These are phyloP conservation scores for Drosophila nr. fundita DNA, from an alignment of 2,888 invertebrate species.

Conservation along the genomic window DNA sequence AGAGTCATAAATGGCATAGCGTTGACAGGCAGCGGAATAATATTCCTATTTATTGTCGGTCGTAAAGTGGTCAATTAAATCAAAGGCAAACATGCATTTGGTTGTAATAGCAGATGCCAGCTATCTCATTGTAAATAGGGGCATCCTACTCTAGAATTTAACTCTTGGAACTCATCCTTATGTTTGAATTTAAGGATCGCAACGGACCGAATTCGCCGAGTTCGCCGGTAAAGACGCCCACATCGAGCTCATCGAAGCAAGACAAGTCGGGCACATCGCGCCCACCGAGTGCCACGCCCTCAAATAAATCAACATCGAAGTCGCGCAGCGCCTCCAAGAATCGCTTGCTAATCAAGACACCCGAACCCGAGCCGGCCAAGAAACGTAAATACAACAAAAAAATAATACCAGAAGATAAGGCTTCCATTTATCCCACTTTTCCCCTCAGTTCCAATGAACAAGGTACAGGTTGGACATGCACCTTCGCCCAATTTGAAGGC, in stretches of 20 bases:
- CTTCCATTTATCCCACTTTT: neutral
- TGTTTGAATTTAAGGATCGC: conserved; percentile 85
- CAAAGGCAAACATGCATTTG: conserved; percentile 75
- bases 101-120: conserved; percentile 77
- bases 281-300: conserved; percentile 85
- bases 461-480: conserved; percentile 95
- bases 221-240: conserved; percentile 90
- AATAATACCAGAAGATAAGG: too few relatives aligned
- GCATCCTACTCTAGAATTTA: neutral
- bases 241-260: conserved; percentile 84
- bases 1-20: conserved; percentile 72
- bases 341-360: conserved; percentile 88
- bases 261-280: conserved; percentile 83
- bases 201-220: conserved; percentile 89
- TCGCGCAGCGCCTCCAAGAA: conserved; percentile 85
- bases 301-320: conserved; percentile 83
- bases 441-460: conserved; percentile 94
- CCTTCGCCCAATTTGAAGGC: conserved; percentile 96
- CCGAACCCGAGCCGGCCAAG: conserved; percentile 89
- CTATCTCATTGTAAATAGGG: conserved; percentile 69
- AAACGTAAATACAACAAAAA: conserved; percentile 87
- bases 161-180: neutral
- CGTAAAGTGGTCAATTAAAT: conserved; percentile 37
- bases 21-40: conserved; percentile 65
- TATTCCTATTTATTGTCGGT: conserved; percentile 44